phyloP scores from a whole-genome alignment of 2,888 invertebrate species.

The Acheta domesticus region DNA sequence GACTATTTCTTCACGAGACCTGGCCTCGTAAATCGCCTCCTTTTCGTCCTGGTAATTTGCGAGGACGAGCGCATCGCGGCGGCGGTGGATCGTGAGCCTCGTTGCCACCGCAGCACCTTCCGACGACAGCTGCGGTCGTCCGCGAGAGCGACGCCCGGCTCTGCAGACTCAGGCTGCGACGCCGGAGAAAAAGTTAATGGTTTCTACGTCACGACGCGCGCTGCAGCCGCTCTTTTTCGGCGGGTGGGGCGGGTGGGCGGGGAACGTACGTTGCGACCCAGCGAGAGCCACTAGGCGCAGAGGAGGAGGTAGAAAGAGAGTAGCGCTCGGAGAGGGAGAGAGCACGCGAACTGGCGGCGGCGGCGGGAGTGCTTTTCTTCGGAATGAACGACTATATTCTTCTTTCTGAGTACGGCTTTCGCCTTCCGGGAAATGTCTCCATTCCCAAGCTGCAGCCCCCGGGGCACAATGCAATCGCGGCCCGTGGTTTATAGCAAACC shows the following conservation, averaged over 20 bases:
- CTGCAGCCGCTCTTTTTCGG: neutral
- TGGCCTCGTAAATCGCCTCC: too few species aligned
- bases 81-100: too few species aligned
- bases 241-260: neutral
- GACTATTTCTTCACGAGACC: too few species aligned
- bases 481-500: neutral
- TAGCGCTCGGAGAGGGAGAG: too few species aligned
- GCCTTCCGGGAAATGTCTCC: neutral
- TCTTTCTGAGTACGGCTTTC: neutral
- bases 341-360: neutral
- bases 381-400: neutral
- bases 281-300: too few species aligned
- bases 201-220: neutral
- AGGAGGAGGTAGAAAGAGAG: too few species aligned
- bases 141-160: too few species aligned
- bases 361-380: neutral
- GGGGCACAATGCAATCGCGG: neutral
- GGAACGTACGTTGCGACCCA: neutral
- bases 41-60: too few species aligned
- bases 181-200: constrained; percentile 10
- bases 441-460: neutral
- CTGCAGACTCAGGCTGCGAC: neutral
- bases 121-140: too few species aligned
- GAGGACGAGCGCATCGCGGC: too few species aligned
- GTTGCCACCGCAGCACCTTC: too few species aligned